Conservation (phyloP, 1,140 invertebrate species). For the Lanistes nyassanus region DNA sequence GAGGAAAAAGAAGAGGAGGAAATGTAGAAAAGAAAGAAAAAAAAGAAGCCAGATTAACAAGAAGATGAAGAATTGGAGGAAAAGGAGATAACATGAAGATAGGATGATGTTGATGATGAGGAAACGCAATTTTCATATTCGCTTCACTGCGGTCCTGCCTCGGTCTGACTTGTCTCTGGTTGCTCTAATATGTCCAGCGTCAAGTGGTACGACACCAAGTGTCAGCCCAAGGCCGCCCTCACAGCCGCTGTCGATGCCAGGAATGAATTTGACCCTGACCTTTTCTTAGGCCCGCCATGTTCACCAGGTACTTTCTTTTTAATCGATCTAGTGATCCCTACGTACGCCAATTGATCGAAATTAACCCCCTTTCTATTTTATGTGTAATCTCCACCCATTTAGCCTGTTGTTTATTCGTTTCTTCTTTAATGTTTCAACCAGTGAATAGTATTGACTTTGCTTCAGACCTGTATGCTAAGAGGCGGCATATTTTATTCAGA, state of each 20-base stretch:
- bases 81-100: background rate
- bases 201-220: slow-evolving; percentile 58
- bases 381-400: no score
- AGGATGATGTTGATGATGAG: background rate
- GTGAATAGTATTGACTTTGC: no score
- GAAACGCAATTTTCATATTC: background rate
- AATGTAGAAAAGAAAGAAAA: background rate
- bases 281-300: slow-evolving; percentile 60
- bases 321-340: background rate
- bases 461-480: no score
- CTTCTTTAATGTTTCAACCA: no score
- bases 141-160: background rate
- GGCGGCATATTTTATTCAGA: no score
- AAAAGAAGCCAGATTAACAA: background rate
- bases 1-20: background rate
- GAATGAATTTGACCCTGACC: slow-evolving; percentile 47
- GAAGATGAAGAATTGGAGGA: background rate
- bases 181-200: slow-evolving; percentile 43
- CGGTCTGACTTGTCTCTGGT: background rate
- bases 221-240: slow-evolving; percentile 53
- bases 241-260: slow-evolving; percentile 52
- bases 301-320: slow-evolving; percentile 47
- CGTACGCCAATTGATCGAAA: no score
- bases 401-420: no score
- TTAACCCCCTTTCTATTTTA: no score